Evolutionary conservation across 2,888 invertebrate species (phyloP), one percentile per base, ranked within the genome.

Genomic region (Lacanobia oleracea): DNA sequence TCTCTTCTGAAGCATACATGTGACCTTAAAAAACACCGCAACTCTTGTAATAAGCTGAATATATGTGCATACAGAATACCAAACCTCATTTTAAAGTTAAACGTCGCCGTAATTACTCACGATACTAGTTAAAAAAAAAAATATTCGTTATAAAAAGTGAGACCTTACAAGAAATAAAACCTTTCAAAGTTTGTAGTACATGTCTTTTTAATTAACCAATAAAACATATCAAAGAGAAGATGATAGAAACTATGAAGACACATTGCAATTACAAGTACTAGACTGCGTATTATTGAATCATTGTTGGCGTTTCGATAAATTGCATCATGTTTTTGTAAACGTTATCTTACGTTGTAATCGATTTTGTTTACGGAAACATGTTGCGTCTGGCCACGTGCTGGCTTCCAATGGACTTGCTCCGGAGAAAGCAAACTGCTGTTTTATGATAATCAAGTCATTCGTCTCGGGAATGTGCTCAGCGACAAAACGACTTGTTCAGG

Each of bases 401-500:
- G 61, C 77, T 83, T 79, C 80, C 83, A 82, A 85, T 85, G 83
- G 83, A 88, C 84, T 86, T 79, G 85, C 67, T 72, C 67, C 80
- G 88, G 85, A 92, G 91, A 93, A 91, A 92, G 91, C 90, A 91
- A 95, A 96, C 91, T 90, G 92, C 93, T 86, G 88, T 94, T 95
- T 95, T 95, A 96, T 96, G 96, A 89, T 93, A 95, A 96, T 96
- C 75, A 70, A 82, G 86, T 89, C 90, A 92, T 93, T 93, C 91
- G 88, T 89, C 90, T 89, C 91, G 90, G 90, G 92, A 93, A 92
- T 93, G 93, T 93, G 90, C 88, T 87, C 90, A 86, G 91, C 94
- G 95, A 95, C 96, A 95, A 95, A 96, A 91, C 93, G 90, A 92
- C 95, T 95, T 96, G 96, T 96, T 86, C 94, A 92, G 96, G 96